Base-by-base conservation (phyloP, 2,888 invertebrate species). In the Drosophila emarginata region DNA sequence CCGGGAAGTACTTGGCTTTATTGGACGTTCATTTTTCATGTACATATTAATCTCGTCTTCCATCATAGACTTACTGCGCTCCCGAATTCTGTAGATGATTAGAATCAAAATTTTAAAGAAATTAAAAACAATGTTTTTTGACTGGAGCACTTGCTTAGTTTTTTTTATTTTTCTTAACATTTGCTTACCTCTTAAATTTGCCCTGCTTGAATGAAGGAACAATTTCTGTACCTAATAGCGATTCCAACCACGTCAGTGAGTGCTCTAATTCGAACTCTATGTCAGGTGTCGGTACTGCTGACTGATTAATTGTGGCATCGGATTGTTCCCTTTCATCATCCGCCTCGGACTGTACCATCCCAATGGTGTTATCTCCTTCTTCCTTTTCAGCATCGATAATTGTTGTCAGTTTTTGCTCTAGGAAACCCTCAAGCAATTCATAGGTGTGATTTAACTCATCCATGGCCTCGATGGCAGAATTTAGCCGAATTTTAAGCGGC, bases 381-480 rank as follows among this genome's bases (percentile, higher is more conserved):
- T 73, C 66, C n/a, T 74, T 78, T 32, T 88, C 88, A 2, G 64
- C 77, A 54, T 88, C 83, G 2, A 62, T 70, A n/a, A 82, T 83
- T 37, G 87, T 86, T 26, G 79, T 69, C 90, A 96, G 96, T 75
- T 96, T 95, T 80, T 80, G 74, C 51, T 90, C 89, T 32, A 89
- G 63, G 28, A 89, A 78, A 1, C 85, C 95, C 85, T 97, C 96
- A 91, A 97, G 93, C 36, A 97, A 91, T 69, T 94, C 94, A 79
- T 96, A 94, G 6, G 97, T 93, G 79, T 95, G 95, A 77, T 96
- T 96, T 58, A 97, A 91, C 85, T 97, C 96, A 83, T 96, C 96
- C 72, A 97, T 93, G 36, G 92, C 93, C 2, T 93, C 91, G 53
- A 94, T 94, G 2, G 93, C 91, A 12, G 94, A 93, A 62, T 92